phyloP scores from a whole-genome alignment of 2,797 vertebrate genomes.

The Protosalanx chinensis region DNA sequence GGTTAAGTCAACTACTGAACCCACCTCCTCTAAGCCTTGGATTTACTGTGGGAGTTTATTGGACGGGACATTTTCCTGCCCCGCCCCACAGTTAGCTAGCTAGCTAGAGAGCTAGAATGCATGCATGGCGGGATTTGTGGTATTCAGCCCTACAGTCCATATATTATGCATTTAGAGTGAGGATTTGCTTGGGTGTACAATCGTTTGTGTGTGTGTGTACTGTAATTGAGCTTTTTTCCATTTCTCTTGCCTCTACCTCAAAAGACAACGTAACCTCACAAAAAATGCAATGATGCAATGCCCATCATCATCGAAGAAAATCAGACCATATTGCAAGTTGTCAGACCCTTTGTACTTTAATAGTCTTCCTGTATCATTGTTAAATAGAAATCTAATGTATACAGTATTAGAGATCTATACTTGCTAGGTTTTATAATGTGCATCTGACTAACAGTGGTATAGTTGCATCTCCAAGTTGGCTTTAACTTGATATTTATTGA shows the following conservation, averaged over 20 bases:
- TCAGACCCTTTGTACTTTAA: too few relatives aligned
- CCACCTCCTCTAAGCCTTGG: slow-evolving; percentile 32
- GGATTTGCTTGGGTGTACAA: slow-evolving; percentile 19
- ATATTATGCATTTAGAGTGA: slow-evolving; percentile 15
- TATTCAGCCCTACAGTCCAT: slow-evolving; percentile 17
- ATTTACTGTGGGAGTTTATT: slow-evolving; percentile 40
- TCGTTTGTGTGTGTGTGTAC: slow-evolving; percentile 1
- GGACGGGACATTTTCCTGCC: slow-evolving; percentile 47
- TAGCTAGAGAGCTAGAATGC: slow-evolving; percentile 8
- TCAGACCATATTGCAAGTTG: too few relatives aligned
- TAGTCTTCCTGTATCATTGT: too few relatives aligned
- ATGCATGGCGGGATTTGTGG: slow-evolving; percentile 20
- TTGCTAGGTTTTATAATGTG: too few relatives aligned
- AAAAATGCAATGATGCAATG: too few relatives aligned
- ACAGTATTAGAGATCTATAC: too few relatives aligned
- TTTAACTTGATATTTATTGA: not conserved
- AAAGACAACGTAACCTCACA: too few relatives aligned
- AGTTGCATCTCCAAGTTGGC: too few relatives aligned
- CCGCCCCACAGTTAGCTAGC: slow-evolving; percentile 31
- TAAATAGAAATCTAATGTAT: too few relatives aligned
- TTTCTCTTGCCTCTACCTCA: too few relatives aligned
- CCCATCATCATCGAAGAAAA: too few relatives aligned
- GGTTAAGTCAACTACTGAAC: slow-evolving; percentile 48
- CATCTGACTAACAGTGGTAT: not conserved
- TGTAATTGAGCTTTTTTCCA: too few relatives aligned